A percentile compares a stretch with the other conserved stretches of the same genome.
phyloP scores from a whole-genome alignment of 2,888 invertebrate genomes.

The Microctonus aethiopoides region DNA sequence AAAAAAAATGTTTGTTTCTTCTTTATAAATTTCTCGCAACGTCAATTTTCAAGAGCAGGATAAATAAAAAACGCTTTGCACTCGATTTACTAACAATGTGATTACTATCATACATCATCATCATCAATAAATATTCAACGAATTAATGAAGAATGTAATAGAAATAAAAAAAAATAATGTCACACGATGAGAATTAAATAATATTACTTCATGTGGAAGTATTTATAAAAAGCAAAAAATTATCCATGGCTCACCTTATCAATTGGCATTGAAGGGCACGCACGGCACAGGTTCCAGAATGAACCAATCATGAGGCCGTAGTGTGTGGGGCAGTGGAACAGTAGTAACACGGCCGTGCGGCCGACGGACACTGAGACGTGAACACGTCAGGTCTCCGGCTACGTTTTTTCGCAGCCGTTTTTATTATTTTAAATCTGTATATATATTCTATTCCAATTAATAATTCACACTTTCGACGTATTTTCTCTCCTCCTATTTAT shows the following conservation, averaged over 20 bases:
- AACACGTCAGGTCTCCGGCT: constrained; percentile 31
- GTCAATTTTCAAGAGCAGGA: not conserved
- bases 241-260: constrained; percentile 81
- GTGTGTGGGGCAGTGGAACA: constrained; percentile 64
- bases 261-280: constrained; percentile 96
- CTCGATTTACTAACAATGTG: not conserved
- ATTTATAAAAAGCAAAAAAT: not conserved
- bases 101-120: not conserved
- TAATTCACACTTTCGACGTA: not conserved
- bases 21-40: not conserved
- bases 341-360: constrained; percentile 57
- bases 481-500: not conserved
- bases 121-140: too few relatives aligned
- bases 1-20: not conserved
- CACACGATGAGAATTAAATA: not conserved
- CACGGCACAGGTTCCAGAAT: constrained; percentile 96
- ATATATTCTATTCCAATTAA: not conserved
- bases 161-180: not conserved
- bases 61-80: not conserved
- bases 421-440: not conserved
- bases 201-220: not conserved
- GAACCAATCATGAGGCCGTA: constrained; percentile 89
- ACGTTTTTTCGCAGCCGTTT: constrained; percentile 26
- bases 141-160: not conserved
- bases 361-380: constrained; percentile 47